Base-by-base conservation (phyloP, 2,888 invertebrate species). In the Synanthedon tipuliformis region DNA sequence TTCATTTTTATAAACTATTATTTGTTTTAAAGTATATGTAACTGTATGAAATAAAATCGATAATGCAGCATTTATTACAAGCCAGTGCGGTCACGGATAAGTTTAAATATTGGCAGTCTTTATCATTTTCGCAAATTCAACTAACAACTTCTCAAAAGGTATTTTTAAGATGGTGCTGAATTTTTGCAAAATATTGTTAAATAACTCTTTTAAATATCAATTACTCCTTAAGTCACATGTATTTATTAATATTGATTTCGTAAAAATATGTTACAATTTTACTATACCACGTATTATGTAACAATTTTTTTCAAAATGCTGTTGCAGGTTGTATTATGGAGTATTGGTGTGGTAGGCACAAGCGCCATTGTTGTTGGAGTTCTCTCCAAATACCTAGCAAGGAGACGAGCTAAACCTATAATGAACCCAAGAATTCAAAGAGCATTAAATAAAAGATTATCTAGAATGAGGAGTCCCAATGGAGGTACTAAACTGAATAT, bases 351-450 rank as follows among this genome's bases (percentile, higher is more conserved):
- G 45, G 84, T 88, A 40, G 88, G 88, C 27, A 89, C 90, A 49
- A 94, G 96, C 68, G 91, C 95, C 16, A 90, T 94, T 8, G 85
- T 96, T n/a, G 90, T 97, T 48, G 94, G 95, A 45, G 90, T 95
- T 10, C 78, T 97, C 40, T 95, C 96, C 48, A 90, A 93, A 62
- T 95, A 94, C 76, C 84, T 95, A 63, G 91, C 94, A 51, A 89
- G 95, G 53, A 88, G 92, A 55, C 89, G 92, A 68, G 90, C 90
- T 12, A 89, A 90, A 57, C 89, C 92, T 52, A 90, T 91, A 48
- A 78, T 90, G 1, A 90, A 91, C 64, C 86, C 89, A 8, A 86
- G 90, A 55, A 87, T 89, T 59, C 88, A 87, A 63, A 80, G 89
- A 61, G 86, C 87, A 54, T 79, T 85, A 50, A 83, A 86, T 53